phyloP scores from a whole-genome alignment of 2,113 vertebrate species.

The Lichenostomus cassidix region DNA sequence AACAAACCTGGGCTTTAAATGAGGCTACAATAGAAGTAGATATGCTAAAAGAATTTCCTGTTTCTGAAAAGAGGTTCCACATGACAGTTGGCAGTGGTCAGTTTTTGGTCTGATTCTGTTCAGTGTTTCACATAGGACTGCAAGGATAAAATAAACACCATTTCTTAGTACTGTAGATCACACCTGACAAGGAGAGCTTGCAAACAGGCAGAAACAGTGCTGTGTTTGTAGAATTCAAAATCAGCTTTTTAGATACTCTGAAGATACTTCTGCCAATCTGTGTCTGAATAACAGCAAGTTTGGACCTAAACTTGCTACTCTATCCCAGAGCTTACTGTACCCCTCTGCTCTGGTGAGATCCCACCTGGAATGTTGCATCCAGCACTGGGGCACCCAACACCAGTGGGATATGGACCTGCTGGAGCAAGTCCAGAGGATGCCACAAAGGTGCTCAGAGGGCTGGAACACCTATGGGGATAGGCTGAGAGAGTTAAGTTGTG shows the following conservation, averaged over 20 bases:
- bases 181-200: background rate
- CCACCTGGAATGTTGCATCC: background rate
- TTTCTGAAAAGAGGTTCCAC: background rate
- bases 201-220: background rate
- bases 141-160: background rate
- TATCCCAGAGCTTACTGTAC: background rate
- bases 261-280: background rate
- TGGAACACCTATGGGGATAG: background rate
- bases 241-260: background rate
- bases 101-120: background rate
- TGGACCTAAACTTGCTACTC: background rate
- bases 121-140: background rate
- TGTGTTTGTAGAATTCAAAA: background rate
- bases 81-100: background rate
- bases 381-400: background rate
- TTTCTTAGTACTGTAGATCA: background rate
- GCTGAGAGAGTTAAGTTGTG: background rate
- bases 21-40: background rate
- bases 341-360: background rate
- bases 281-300: background rate
- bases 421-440: background rate
- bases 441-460: background rate
- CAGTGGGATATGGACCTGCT: background rate
- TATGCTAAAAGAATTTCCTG: background rate
- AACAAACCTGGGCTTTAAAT: background rate